A percentile compares a stretch with the other conserved stretches of the same genome.
Evolutionary conservation across 1,140 invertebrate genomes (phyloP).

Genomic region (Micrasema longulum): DNA sequence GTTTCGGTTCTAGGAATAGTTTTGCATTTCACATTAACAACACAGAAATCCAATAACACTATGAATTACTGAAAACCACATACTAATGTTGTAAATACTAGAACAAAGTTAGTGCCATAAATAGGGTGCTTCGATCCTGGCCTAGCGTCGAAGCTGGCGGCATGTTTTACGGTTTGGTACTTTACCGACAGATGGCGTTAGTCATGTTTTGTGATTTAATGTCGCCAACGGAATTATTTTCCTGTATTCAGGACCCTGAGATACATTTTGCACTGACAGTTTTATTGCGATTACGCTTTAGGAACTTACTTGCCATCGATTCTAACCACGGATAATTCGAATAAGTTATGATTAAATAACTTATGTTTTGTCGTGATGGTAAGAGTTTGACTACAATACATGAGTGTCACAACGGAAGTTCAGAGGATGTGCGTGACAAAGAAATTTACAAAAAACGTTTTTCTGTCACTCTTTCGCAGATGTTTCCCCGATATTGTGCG

Average conservation of each 20-base stretch:
- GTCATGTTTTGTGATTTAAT: constrained; percentile 36
- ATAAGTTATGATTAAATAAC: no score
- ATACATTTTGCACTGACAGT: constrained; percentile 24
- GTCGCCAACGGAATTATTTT: constrained; percentile 16
- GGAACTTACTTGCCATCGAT: neutral
- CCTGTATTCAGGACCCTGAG: constrained; percentile 8
- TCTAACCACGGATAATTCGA: neutral
- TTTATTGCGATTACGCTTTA: constrained; percentile 19
- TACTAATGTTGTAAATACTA: neutral
- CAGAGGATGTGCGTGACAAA: no score
- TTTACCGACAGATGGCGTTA: constrained; percentile 25
- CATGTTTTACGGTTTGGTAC: constrained; percentile 34
- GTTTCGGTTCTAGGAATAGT: no score
- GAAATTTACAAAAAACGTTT: no score
- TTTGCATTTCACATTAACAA: no score
- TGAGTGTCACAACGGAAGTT: no score
- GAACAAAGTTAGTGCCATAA: constrained; percentile 9
- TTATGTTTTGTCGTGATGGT: no score
- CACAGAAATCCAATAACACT: no score
- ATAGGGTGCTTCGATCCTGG: constrained; percentile 14
- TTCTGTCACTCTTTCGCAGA: no score
- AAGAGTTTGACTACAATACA: no score
- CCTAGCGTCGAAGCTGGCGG: constrained; percentile 19
- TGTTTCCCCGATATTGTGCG: no score
- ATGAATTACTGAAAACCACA: no score